Conservation (phyloP, 2,797 vertebrate genomes). For the Podargus strigoides region DNA sequence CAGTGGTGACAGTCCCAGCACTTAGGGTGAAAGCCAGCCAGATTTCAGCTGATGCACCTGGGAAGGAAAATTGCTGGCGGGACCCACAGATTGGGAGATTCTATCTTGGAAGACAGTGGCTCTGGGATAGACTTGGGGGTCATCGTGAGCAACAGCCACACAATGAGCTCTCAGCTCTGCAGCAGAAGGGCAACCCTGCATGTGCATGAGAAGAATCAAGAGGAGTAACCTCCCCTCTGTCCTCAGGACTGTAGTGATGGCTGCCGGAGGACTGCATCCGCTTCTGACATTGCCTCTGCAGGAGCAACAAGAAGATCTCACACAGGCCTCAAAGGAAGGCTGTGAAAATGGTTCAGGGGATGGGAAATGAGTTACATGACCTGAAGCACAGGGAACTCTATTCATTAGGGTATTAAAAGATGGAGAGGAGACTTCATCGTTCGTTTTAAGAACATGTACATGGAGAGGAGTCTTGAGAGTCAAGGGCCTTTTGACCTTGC, state of each 20-base stretch:
- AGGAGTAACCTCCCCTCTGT: background rate
- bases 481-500: conserved; percentile 46
- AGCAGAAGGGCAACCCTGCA: background rate
- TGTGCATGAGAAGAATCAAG: too few relatives aligned
- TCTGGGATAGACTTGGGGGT: background rate
- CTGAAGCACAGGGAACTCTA: background rate
- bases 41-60: background rate
- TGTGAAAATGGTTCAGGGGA: background rate
- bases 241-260: background rate
- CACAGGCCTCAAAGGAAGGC: background rate
- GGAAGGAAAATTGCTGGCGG: background rate
- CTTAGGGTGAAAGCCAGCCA: too few relatives aligned
- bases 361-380: background rate
- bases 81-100: background rate
- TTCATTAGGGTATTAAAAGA: conserved; percentile 35
- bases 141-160: accelerated
- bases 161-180: background rate
- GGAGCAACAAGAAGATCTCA: background rate
- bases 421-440: background rate
- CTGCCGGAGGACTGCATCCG: background rate
- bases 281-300: background rate
- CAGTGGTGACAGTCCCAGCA: accelerated
- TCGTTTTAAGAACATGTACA: background rate
- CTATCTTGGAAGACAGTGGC: background rate
- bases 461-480: background rate